Percentiles rank a stretch among this genome's conserved stretches.
phyloP scores from a whole-genome alignment of 2,113 vertebrate genomes.

The Guaruba guarouba region DNA sequence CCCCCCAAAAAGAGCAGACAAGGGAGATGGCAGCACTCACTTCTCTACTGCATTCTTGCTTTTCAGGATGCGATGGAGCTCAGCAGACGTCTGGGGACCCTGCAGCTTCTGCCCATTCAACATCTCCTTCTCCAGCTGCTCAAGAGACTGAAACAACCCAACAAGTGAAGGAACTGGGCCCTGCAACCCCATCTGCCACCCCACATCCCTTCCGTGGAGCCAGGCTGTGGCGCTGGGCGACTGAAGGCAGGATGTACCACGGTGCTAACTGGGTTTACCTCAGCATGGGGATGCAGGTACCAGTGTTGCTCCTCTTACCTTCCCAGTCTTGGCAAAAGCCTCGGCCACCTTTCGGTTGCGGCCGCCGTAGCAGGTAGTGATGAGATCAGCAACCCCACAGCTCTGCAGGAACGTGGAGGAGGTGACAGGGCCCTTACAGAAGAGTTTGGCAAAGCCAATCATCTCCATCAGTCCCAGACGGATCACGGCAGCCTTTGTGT shows the following conservation, averaged over 20 bases:
- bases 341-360: constrained; percentile 94
- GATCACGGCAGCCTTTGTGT: constrained; percentile 96
- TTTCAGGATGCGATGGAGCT: constrained; percentile 87
- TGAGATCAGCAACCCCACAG: constrained; percentile 93
- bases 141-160: constrained; percentile 81
- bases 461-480: constrained; percentile 97
- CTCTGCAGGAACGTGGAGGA: constrained; percentile 92
- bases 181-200: not conserved
- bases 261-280: not conserved
- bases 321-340: constrained; percentile 89
- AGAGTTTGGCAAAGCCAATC: constrained; percentile 88
- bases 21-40: constrained; percentile 73
- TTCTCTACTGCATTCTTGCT: constrained; percentile 86
- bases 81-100: constrained; percentile 90
- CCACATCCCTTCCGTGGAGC: not conserved
- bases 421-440: constrained; percentile 86
- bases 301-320: constrained; percentile 71
- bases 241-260: not conserved
- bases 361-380: constrained; percentile 95
- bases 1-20: not conserved
- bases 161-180: not conserved
- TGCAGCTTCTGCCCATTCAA: constrained; percentile 97
- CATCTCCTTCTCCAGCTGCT: constrained; percentile 94
- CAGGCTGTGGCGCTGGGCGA: accelerated
- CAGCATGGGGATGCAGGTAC: not conserved